Conservation (phyloP, 2,113 vertebrate species). For the Atherinomorus stipes region DNA sequence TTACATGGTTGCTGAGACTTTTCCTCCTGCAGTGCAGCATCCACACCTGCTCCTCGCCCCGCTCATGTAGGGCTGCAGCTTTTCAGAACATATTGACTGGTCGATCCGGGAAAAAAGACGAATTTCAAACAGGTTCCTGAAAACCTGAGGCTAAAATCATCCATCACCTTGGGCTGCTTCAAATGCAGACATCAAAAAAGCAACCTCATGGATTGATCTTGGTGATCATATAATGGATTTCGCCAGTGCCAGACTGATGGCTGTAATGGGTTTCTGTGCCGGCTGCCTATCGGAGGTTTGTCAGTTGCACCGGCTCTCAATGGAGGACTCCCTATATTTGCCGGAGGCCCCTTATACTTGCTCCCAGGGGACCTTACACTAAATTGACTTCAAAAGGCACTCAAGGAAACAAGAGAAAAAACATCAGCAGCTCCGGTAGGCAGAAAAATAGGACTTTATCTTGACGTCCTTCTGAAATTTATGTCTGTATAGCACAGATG, state of each 20-base stretch:
- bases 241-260: slow-evolving; percentile 57
- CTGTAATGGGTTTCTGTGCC: slow-evolving; percentile 70
- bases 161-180: slow-evolving; percentile 74
- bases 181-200: slow-evolving; percentile 78
- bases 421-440: slow-evolving; percentile 46
- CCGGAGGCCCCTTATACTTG: slow-evolving; percentile 52
- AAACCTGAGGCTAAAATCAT: slow-evolving; percentile 75
- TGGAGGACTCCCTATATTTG: slow-evolving; percentile 62
- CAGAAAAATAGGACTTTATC: slow-evolving; percentile 22
- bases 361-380: slow-evolving; percentile 45
- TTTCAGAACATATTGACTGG: slow-evolving; percentile 59
- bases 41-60: slow-evolving; percentile 7
- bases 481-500: too few relatives aligned
- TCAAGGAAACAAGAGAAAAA: slow-evolving; percentile 58
- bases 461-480: slow-evolving; percentile 33
- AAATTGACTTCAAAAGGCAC: slow-evolving; percentile 65
- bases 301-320: slow-evolving; percentile 53
- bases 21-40: slow-evolving; percentile 3
- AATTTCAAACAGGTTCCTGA: slow-evolving; percentile 75
- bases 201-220: slow-evolving; percentile 76
- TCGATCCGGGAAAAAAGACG: slow-evolving; percentile 53
- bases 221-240: slow-evolving; percentile 78
- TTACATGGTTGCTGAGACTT: not conserved
- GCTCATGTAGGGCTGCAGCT: slow-evolving; percentile 38
- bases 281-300: slow-evolving; percentile 60